Conservation (phyloP, 2,797 vertebrate species). For the Oryzias sinensis region DNA sequence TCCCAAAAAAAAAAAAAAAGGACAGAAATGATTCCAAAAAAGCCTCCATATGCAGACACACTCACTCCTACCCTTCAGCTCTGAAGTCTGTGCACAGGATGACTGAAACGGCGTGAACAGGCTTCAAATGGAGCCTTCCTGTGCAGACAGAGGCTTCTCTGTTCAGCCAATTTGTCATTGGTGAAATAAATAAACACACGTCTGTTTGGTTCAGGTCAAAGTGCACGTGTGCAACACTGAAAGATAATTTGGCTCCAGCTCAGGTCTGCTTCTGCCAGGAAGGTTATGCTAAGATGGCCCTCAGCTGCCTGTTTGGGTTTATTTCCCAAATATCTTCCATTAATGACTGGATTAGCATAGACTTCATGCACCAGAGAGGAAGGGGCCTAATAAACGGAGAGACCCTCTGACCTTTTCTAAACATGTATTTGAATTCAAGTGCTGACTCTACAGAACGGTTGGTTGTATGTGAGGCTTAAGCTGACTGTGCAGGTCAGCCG, state of each 20-base stretch:
- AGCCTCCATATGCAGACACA: conserved; percentile 23
- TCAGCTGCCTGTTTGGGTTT: conserved; percentile 32
- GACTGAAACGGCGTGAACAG: conserved; percentile 48
- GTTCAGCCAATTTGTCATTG: conserved; percentile 41
- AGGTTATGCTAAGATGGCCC: conserved; percentile 39
- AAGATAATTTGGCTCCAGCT: conserved; percentile 41
- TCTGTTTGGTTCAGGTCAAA: conserved; percentile 52
- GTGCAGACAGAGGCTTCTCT: conserved; percentile 28
- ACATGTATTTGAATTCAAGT: conserved; percentile 30
- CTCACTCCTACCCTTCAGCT: conserved; percentile 30
- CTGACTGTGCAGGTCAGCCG: too few species aligned
- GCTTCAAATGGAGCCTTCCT: conserved; percentile 34
- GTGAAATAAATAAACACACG: conserved; percentile 44
- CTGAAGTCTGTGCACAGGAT: conserved; percentile 41
- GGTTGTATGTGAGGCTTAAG: too few species aligned
- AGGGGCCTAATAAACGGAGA: conserved; percentile 43
- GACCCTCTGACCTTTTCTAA: conserved; percentile 30
- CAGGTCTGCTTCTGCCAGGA: conserved; percentile 34
- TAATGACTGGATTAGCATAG: conserved; percentile 42
- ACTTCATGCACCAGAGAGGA: conserved; percentile 38
- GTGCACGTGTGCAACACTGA: conserved; percentile 37
- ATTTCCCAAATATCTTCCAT: conserved; percentile 28
- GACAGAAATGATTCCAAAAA: too few species aligned
- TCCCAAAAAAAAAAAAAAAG: conserved; percentile 24
- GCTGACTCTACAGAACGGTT: conserved; percentile 6